Conservation (phyloP, 2,113 vertebrate species). For the Tapirus terrestris region DNA sequence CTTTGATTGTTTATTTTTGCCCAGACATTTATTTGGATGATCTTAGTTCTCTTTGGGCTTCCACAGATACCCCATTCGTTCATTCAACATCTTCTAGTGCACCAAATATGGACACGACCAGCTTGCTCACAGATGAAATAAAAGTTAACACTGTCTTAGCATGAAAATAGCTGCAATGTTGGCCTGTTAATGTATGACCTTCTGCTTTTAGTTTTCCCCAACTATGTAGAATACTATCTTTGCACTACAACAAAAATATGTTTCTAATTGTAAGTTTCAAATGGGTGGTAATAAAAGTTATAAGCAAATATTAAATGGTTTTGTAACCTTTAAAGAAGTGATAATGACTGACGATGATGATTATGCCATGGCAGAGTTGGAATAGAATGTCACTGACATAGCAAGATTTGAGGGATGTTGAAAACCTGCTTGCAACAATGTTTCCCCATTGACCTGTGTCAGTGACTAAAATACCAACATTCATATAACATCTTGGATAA, state of each 20-base stretch:
- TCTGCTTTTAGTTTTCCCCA: constrained; percentile 27
- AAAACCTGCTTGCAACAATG: neutral
- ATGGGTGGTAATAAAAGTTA: neutral
- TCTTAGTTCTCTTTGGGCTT: constrained; percentile 82
- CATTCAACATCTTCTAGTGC: constrained; percentile 86
- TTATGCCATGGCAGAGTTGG: neutral
- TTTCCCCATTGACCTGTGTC: neutral
- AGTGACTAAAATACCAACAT: neutral
- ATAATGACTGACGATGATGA: neutral
- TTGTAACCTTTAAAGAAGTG: neutral
- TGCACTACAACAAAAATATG: neutral
- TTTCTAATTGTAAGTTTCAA: constrained; percentile 27
- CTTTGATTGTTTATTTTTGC: constrained; percentile 86
- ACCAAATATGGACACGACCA: constrained; percentile 89
- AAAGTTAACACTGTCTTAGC: constrained; percentile 61
- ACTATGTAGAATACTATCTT: neutral
- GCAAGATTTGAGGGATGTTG: neutral
- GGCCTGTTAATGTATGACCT: neutral
- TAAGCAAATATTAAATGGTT: neutral
- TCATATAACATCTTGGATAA: neutral
- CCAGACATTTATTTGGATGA: constrained; percentile 88
- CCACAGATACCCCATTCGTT: constrained; percentile 84
- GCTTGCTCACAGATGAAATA: constrained; percentile 79
- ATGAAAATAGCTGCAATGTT: neutral
- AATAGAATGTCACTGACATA: neutral